Evolutionary conservation across 37 sponge, comb jelly and placozoan genomes (phyloP).

Genomic region (Ephydatia muelleri): DNA sequence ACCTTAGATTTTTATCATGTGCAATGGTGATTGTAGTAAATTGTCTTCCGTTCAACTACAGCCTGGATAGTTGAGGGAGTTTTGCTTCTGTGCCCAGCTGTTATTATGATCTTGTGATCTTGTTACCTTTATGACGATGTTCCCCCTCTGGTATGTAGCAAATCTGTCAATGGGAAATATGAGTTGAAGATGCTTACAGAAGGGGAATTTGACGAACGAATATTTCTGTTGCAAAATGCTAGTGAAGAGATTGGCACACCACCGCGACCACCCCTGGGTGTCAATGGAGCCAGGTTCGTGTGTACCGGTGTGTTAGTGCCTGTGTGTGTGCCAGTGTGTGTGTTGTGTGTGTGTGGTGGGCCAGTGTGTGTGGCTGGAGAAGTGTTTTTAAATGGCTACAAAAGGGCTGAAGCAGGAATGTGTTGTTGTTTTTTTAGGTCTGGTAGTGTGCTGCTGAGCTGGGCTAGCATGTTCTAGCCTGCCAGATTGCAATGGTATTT

Average conservation of each 20-base stretch:
- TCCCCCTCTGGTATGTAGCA: conserved; percentile 40
- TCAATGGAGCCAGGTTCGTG: not conserved
- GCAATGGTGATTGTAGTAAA: too few species aligned
- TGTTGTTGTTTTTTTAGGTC: not conserved
- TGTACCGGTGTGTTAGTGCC: not conserved
- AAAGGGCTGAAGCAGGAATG: too few species aligned
- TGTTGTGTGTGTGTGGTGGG: not conserved
- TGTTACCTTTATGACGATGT: too few species aligned
- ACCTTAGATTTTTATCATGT: too few species aligned
- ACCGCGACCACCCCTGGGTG: not conserved
- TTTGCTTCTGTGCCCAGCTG: too few species aligned
- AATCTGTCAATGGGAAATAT: conserved; percentile 64
- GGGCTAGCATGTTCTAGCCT: not conserved
- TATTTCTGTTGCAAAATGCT: conserved; percentile 79
- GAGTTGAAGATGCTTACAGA: conserved; percentile 66
- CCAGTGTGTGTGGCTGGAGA: not conserved
- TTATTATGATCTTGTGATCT: too few species aligned
- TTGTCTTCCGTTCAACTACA: too few species aligned
- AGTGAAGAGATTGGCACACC: conserved; percentile 81
- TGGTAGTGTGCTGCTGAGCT: not conserved
- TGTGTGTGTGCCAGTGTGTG: not conserved
- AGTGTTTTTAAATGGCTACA: too few species aligned
- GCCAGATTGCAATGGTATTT: not conserved
- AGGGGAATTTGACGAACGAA: conserved; percentile 91
- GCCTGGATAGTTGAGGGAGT: too few species aligned